Evolutionary conservation across 2,797 vertebrate species (phyloP).

Genomic region (Gastrophryne carolinensis): DNA sequence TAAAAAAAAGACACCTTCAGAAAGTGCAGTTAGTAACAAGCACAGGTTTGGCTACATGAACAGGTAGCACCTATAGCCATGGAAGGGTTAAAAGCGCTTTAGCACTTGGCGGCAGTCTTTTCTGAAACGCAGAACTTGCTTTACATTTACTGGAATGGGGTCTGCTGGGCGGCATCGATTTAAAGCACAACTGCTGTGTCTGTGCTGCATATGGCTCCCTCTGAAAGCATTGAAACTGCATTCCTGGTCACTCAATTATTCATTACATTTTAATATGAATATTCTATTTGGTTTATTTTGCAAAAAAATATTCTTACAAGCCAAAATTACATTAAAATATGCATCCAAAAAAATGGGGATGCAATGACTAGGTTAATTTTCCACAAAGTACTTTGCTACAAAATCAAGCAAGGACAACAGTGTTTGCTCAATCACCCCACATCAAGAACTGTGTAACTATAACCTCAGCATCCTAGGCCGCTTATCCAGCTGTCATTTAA

Average conservation of each 20-base stretch:
- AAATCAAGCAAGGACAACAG: too few relatives aligned
- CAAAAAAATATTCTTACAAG: neutral
- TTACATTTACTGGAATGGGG: conserved; percentile 39
- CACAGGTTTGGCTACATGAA: too few relatives aligned
- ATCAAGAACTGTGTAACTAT: too few relatives aligned
- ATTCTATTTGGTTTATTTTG: conserved; percentile 30
- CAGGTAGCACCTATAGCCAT: neutral
- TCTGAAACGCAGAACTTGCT: conserved; percentile 10
- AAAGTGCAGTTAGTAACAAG: too few relatives aligned
- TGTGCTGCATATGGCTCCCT: neutral
- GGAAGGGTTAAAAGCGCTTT: neutral
- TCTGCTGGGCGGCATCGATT: conserved; percentile 37
- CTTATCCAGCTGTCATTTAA: too few relatives aligned
- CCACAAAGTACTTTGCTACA: too few relatives aligned
- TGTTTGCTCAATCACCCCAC: too few relatives aligned
- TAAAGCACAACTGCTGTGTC: conserved; percentile 22
- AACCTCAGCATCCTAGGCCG: too few relatives aligned
- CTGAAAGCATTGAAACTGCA: conserved; percentile 20
- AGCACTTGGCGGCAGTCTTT: neutral
- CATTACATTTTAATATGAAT: conserved; percentile 36
- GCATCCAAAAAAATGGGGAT: too few relatives aligned
- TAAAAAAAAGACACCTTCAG: too few relatives aligned
- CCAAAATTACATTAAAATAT: too few relatives aligned
- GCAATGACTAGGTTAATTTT: too few relatives aligned
- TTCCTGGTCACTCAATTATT: conserved; percentile 31